These are phyloP conservation scores for Myopa testacea DNA, from an alignment of 2,888 invertebrate genomes.

Conservation along the genomic window DNA sequence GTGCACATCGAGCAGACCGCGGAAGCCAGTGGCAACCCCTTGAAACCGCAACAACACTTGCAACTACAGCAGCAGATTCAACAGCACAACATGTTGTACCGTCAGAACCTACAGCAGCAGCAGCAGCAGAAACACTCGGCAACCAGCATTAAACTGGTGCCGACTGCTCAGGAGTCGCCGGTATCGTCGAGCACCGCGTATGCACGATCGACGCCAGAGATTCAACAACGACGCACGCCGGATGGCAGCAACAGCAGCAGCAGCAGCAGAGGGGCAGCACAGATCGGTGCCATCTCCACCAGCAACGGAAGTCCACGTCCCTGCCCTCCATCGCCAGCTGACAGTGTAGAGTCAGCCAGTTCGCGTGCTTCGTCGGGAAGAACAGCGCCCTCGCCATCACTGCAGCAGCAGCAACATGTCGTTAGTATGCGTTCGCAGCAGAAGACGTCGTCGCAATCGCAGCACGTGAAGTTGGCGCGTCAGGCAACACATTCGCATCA, in stretches of 20 bases:
- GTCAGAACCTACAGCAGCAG: slow-evolving; percentile 50
- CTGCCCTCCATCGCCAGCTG: slow-evolving; percentile 73
- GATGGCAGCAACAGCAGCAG: slow-evolving; percentile 64
- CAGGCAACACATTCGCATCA: slow-evolving; percentile 58
- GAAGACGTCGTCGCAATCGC: slow-evolving; percentile 51
- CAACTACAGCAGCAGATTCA: slow-evolving; percentile 58
- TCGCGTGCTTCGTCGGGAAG: slow-evolving; percentile 50
- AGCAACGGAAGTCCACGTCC: slow-evolving; percentile 82
- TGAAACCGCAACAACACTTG: slow-evolving; percentile 54
- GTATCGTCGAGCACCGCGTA: slow-evolving; percentile 60
- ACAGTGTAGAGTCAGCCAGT: slow-evolving; percentile 55
- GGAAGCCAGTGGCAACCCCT: slow-evolving; percentile 38
- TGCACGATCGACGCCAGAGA: slow-evolving; percentile 52
- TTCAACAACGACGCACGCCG: slow-evolving; percentile 48
- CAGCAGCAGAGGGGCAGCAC: slow-evolving; percentile 77
- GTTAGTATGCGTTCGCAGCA: slow-evolving; percentile 61
- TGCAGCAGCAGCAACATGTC: slow-evolving; percentile 44
- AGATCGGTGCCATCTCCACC: slow-evolving; percentile 86
- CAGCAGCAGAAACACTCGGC: slow-evolving; percentile 52
- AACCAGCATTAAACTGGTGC: slow-evolving; percentile 63
- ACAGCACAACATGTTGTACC: slow-evolving; percentile 55
- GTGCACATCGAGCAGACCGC: slow-evolving; percentile 56
- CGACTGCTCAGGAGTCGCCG: slow-evolving; percentile 67
- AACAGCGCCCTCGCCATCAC: slow-evolving; percentile 48
- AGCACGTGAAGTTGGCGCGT: slow-evolving; percentile 61